Evolutionary conservation across 2,888 invertebrate genomes (phyloP).

Genomic region (Himalopsyche tibetana): DNA sequence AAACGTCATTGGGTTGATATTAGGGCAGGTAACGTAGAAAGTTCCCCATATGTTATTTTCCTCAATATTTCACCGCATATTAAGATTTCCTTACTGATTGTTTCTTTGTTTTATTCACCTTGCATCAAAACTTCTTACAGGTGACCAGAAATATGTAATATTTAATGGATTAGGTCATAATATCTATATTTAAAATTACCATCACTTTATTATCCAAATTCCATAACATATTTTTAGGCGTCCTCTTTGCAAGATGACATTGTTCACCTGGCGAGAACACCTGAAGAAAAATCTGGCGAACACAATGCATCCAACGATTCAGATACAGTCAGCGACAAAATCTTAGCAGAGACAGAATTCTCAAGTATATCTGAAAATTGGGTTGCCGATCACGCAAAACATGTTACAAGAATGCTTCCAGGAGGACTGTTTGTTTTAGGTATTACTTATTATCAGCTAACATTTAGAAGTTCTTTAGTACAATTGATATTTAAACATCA

Average conservation of each 20-base stretch:
- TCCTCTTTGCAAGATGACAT: slow-evolving; percentile 81
- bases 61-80: slow-evolving; percentile 4
- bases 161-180: slow-evolving; percentile 54
- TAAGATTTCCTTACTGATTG: no score
- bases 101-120: no score
- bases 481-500: no score
- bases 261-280: slow-evolving; percentile 87
- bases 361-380: slow-evolving; percentile 77
- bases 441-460: slow-evolving; percentile 57
- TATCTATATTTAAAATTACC: neutral
- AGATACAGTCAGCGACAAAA: slow-evolving; percentile 66
- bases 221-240: slow-evolving; percentile 72
- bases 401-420: slow-evolving; percentile 92
- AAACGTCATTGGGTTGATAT: slow-evolving; percentile 84
- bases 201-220: neutral
- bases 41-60: slow-evolving; percentile 66
- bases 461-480: no score
- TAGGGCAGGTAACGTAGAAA: slow-evolving; percentile 83
- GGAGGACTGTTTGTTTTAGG: slow-evolving; percentile 93
- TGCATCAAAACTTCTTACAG: no score
- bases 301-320: slow-evolving; percentile 72
- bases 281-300: slow-evolving; percentile 72
- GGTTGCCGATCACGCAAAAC: slow-evolving; percentile 89
- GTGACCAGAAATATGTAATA: slow-evolving; percentile 32
- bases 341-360: slow-evolving; percentile 64